Evolutionary conservation across 2,888 invertebrate genomes (phyloP).

Genomic region (Acholoe squamosa): DNA sequence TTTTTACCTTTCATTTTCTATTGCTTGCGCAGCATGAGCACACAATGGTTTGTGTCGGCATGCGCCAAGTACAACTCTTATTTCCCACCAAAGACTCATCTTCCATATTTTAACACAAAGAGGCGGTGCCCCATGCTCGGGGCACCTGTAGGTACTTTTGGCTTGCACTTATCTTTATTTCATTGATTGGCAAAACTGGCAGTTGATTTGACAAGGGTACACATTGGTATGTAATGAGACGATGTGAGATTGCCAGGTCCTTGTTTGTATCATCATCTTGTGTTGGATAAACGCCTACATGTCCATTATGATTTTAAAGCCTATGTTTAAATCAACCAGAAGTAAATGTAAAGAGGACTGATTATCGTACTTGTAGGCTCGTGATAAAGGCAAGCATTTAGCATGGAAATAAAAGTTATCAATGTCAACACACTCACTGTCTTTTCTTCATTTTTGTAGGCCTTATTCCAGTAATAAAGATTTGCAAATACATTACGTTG

Average conservation of each 20-base stretch:
- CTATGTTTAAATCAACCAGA: slow-evolving; percentile 51
- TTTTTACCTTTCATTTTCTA: neutral
- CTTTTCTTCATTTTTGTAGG: no score
- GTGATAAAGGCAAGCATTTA: slow-evolving; percentile 63
- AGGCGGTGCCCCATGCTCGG: neutral
- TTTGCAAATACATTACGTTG: no score
- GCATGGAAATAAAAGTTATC: slow-evolving; percentile 63
- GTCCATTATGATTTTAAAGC: slow-evolving; percentile 52
- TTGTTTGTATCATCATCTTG: slow-evolving; percentile 49
- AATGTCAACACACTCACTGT: slow-evolving; percentile 49
- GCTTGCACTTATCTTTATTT: slow-evolving; percentile 51
- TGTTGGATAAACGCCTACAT: slow-evolving; percentile 56
- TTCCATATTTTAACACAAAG: slow-evolving; percentile 46
- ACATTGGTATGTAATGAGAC: slow-evolving; percentile 30
- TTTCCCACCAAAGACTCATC: slow-evolving; percentile 50
- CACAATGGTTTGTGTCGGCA: neutral
- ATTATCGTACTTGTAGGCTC: slow-evolving; percentile 61
- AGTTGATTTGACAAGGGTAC: slow-evolving; percentile 42
- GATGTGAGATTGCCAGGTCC: slow-evolving; percentile 47
- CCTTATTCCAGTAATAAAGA: no score
- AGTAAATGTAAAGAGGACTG: slow-evolving; percentile 55
- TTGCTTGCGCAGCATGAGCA: neutral
- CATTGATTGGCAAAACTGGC: slow-evolving; percentile 51
- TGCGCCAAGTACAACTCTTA: slow-evolving; percentile 22
- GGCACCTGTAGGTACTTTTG: slow-evolving; percentile 41